Evolutionary conservation across 2,888 invertebrate genomes (phyloP).

Genomic region (Portevinia maculata): DNA sequence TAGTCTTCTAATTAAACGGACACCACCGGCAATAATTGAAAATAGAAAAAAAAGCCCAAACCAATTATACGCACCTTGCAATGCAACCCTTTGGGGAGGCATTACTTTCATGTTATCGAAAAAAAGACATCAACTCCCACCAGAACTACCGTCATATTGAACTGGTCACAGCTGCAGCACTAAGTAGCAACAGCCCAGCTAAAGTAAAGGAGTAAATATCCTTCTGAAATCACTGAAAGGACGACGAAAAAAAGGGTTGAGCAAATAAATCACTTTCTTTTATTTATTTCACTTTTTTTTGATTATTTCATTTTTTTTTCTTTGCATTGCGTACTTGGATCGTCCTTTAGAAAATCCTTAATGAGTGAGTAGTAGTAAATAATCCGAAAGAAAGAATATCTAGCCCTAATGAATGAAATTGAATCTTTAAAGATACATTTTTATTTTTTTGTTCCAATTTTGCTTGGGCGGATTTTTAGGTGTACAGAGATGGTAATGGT

Average conservation of each 20-base stretch:
- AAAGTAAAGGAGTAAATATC: slow-evolving; percentile 68
- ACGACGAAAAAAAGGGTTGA: slow-evolving; percentile 77
- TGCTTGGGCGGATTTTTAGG: slow-evolving; percentile 27
- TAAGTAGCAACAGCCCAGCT: slow-evolving; percentile 62
- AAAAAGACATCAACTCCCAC: slow-evolving; percentile 65
- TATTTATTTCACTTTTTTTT: slow-evolving; percentile 66
- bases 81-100: slow-evolving; percentile 31
- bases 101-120: slow-evolving; percentile 62
- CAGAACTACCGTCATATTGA: slow-evolving; percentile 68
- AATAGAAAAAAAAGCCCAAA: slow-evolving; percentile 28
- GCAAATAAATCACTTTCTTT: slow-evolving; percentile 81
- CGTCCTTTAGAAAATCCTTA: slow-evolving; percentile 66
- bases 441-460: slow-evolving; percentile 44
- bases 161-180: slow-evolving; percentile 73
- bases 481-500: slow-evolving; percentile 45
- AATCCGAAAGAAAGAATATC: slow-evolving; percentile 66
- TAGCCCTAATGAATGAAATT: slow-evolving; percentile 72
- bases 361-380: slow-evolving; percentile 73
- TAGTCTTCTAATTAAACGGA: slow-evolving; percentile 56
- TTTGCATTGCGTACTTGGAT: slow-evolving; percentile 50
- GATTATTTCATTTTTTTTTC: slow-evolving; percentile 49
- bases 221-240: slow-evolving; percentile 66
- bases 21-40: slow-evolving; percentile 57
- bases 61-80: slow-evolving; percentile 70
- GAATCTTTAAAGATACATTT: slow-evolving; percentile 73